Evolutionary conservation across 2,888 invertebrate genomes (phyloP).

Genomic region (Amphipoea oculea): DNA sequence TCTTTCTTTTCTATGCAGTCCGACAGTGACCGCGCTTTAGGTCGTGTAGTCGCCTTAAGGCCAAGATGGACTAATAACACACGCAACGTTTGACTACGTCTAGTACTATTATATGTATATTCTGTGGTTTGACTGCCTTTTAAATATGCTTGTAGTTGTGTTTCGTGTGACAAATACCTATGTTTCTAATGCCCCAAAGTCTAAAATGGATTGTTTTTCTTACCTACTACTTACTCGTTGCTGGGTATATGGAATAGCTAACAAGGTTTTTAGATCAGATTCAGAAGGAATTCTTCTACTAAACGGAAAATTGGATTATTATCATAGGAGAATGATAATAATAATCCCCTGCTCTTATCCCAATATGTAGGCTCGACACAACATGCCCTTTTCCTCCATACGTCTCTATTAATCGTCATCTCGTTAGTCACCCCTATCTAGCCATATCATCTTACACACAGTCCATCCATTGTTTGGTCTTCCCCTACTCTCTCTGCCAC

Average conservation of each 20-base stretch:
- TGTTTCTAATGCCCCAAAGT: neutral
- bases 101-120: too few relatives aligned
- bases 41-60: too few relatives aligned
- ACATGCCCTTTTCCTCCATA: too few relatives aligned
- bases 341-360: neutral
- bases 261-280: neutral
- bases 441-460: neutral
- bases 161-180: neutral
- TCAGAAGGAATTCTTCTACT: neutral
- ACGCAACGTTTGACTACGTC: neutral
- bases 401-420: neutral
- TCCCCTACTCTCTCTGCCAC: neutral
- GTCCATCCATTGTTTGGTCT: neutral
- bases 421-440: neutral
- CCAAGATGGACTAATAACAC: neutral
- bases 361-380: too few relatives aligned
- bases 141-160: neutral
- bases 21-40: too few relatives aligned
- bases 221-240: neutral
- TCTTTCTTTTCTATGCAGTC: too few relatives aligned
- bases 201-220: neutral
- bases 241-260: neutral
- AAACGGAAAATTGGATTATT: neutral
- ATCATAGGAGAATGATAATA: neutral
- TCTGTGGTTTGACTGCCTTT: too few relatives aligned